Base-by-base conservation (phyloP, 1,140 invertebrate species). In the Drosophila guanche region DNA sequence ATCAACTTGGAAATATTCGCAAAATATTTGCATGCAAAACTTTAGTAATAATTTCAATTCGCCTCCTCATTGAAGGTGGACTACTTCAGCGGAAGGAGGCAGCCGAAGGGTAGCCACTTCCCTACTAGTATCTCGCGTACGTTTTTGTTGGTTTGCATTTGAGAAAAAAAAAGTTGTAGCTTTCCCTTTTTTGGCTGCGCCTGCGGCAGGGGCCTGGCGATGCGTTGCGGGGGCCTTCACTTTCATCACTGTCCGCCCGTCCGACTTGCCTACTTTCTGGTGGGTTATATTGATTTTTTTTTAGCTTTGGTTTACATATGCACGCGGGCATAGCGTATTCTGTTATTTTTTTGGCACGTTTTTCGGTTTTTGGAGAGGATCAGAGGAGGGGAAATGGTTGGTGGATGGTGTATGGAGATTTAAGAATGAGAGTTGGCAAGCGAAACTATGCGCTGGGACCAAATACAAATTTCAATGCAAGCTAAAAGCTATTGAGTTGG, bases 21-120 rank as follows among this genome's bases (percentile, higher is more conserved):
- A 86, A 86, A 86, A 86, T 88, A 86, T 86, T 86, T 86, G 81
- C 81, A 86, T 88, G 81, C 74, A 54, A 81, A 86, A 86, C 83
- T 86, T 86, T 81, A 70, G 77, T 81, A 81, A 86, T 86, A 86
- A 86, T 86, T 86, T 86, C 68, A 73, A 68, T 69, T 69, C 25
- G 50, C 47, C 33, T 37, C 33, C 33, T 37, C 33, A 37, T 37
- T 37, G 33, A 37, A 37, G 54, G 70, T 25, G 33, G 56, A 40
- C 33, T 37, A 23, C 46, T 37, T 42, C 10, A 40, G 40, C 16
- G 10, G 0, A 29, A 23, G 47, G 10, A 3, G 16, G 5, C 25
- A 53, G 25, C 16, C 16, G 46, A 57, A 56, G 23, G 10, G 43
- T 63, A 70, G 43, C 48, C 56, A 79, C 55, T 84, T 68, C 57